Evolutionary conservation across 1,140 invertebrate species (phyloP).

Genomic region (Heliconius hermathena): DNA sequence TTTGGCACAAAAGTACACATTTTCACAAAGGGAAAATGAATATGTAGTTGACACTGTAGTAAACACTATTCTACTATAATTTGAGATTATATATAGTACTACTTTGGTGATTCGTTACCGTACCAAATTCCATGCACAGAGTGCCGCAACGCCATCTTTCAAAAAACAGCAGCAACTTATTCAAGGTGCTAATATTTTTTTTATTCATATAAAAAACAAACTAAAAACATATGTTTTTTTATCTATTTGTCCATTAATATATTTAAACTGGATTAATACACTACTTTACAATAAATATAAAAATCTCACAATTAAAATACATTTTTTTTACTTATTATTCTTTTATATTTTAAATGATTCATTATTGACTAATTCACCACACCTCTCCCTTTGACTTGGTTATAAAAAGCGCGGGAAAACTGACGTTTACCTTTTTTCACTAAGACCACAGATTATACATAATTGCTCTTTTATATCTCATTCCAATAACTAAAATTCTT

Average conservation of each 20-base stretch:
- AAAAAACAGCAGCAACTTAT: too few relatives aligned
- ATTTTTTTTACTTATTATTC: not conserved
- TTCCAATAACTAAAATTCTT: not conserved
- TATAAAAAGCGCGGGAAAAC: not conserved
- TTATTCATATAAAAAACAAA: not conserved
- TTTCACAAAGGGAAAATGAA: too few relatives aligned
- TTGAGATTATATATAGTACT: too few relatives aligned
- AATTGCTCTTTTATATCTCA: not conserved
- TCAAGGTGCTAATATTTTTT: too few relatives aligned
- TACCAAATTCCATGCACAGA: too few relatives aligned
- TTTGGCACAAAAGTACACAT: too few relatives aligned
- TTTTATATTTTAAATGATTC: not conserved
- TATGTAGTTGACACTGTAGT: too few relatives aligned
- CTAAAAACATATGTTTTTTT: not conserved
- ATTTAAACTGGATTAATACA: too few relatives aligned
- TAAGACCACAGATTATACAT: not conserved
- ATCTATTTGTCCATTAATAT: too few relatives aligned
- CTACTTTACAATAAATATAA: not conserved
- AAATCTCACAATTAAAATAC: not conserved
- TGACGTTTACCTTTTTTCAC: not conserved
- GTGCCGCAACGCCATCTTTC: too few relatives aligned
- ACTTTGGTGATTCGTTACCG: too few relatives aligned
- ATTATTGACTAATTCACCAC: constrained; percentile 6
- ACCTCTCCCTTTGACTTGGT: not conserved
- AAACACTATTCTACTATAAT: too few relatives aligned